These are phyloP conservation scores for Archips xylosteana DNA, from an alignment of 2,888 invertebrate species.

Conservation along the genomic window DNA sequence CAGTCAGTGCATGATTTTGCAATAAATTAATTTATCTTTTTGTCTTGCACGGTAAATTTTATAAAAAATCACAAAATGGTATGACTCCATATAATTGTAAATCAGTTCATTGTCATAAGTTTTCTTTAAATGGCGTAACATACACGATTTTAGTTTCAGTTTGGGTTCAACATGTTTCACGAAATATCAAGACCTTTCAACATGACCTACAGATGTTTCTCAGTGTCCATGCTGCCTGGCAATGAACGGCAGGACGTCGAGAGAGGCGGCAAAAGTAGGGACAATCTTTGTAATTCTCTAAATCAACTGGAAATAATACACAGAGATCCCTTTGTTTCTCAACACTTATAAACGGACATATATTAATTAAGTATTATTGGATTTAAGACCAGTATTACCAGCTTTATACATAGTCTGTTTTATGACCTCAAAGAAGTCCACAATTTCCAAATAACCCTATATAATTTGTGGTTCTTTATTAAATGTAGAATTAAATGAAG, in stretches of 20 bases:
- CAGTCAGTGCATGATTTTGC: slow-evolving; percentile 42
- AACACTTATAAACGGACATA: background rate
- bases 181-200: slow-evolving; percentile 93
- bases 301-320: background rate
- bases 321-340: background rate
- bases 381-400: background rate
- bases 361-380: background rate
- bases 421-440: background rate
- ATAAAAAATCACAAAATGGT: slow-evolving; percentile 61
- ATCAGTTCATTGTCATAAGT: slow-evolving; percentile 12
- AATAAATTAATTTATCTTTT: slow-evolving; percentile 37
- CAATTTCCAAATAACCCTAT: background rate
- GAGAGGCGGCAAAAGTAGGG: slow-evolving; percentile 97
- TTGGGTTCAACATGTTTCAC: slow-evolving; percentile 95
- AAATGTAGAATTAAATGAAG: background rate
- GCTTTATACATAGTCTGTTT: background rate
- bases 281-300: slow-evolving; percentile 16
- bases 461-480: no score
- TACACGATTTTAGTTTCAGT: slow-evolving; percentile 88
- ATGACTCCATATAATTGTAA: slow-evolving; percentile 43
- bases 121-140: slow-evolving; percentile 53
- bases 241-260: slow-evolving; percentile 97
- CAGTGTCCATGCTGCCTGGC: slow-evolving; percentile 97
- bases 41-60: slow-evolving; percentile 43
- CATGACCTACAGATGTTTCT: slow-evolving; percentile 95